Conservation (phyloP, 1,140 invertebrate species). For the Neomicropteryx cornuta region DNA sequence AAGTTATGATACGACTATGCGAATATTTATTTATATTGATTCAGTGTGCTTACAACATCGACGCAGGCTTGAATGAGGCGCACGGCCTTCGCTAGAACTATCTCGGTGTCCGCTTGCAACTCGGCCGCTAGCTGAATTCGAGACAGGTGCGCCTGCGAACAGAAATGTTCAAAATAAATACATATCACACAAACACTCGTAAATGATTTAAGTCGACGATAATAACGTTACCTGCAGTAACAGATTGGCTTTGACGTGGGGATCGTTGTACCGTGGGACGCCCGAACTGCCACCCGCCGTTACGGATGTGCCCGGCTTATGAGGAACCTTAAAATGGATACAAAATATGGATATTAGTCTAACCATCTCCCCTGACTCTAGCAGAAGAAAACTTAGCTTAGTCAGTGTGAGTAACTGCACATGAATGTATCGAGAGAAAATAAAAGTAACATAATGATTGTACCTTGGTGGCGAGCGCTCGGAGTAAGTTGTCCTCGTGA, state of each 20-base stretch:
- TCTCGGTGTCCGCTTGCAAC: slow-evolving; percentile 92
- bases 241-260: slow-evolving; percentile 95
- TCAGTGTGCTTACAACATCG: too few relatives aligned
- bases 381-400: slow-evolving; percentile 1
- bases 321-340: slow-evolving; percentile 23
- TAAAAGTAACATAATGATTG: too few relatives aligned
- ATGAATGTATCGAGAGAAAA: neutral
- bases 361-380: neutral
- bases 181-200: too few relatives aligned
- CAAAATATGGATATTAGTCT: neutral
- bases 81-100: slow-evolving; percentile 75
- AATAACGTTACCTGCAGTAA: too few relatives aligned
- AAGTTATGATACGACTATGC: too few relatives aligned
- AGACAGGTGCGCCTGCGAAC: slow-evolving; percentile 90
- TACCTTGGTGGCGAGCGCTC: slow-evolving; percentile 50
- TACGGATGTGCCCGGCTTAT: too few relatives aligned
- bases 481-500: slow-evolving; percentile 84
- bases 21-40: too few relatives aligned
- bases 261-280: slow-evolving; percentile 79
- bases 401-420: neutral
- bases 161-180: too few relatives aligned
- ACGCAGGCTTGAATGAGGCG: slow-evolving; percentile 96
- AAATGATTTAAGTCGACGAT: too few relatives aligned
- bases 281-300: slow-evolving; percentile 17
- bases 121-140: slow-evolving; percentile 90